Base-by-base conservation (phyloP, 1,140 invertebrate genomes). In the Chironomus striatipennis region DNA sequence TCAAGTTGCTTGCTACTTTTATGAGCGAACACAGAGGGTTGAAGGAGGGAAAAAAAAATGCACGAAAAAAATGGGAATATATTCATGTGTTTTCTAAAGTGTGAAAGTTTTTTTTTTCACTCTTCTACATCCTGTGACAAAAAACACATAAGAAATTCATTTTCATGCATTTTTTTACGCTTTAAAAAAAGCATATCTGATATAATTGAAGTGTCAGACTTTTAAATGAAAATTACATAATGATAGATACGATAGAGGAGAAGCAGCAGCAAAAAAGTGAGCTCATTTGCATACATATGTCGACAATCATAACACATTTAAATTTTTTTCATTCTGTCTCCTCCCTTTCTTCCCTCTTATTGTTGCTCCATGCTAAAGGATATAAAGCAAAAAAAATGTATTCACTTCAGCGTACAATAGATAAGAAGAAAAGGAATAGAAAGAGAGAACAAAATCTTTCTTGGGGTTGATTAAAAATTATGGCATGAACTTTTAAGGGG, bases 141-240 rank as follows among this genome's bases (percentile, higher is more conserved):
- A 34, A 34, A 34, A 34, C 24, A 34, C 24, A 34, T 34, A 34
- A 34, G 24, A 34, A 34, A 34, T 34, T 47, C 43, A 10, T 47
- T 57, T 57, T 15, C 47, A n/a, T 15, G 12, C 12, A 57, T 57
- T n/a, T 15, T n/a, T 57, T n/a, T 57, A n/a, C 12, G 47, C 47
- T 57, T 57, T 57, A 4, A n/a, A n/a, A n/a, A n/a, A 57, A 57
- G 47, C 47, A 57, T 57, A 57, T 57, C 47, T 57, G 47, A 57
- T 57, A 57, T 57, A 57, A 57, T 57, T 57, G 47, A 57, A 57
- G 47, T 57, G 47, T 57, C 47, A 57, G 47, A 57, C 47, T 57
- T 57, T 57, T n/a, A 57, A 57, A 57, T 57, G 47, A 57, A 57
- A 57, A 57, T 57, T 57, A 57, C 47, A 57, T 57, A 57, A 57